Base-by-base conservation (phyloP, 2,113 vertebrate genomes). In the Sarotherodon lohbergeri region DNA sequence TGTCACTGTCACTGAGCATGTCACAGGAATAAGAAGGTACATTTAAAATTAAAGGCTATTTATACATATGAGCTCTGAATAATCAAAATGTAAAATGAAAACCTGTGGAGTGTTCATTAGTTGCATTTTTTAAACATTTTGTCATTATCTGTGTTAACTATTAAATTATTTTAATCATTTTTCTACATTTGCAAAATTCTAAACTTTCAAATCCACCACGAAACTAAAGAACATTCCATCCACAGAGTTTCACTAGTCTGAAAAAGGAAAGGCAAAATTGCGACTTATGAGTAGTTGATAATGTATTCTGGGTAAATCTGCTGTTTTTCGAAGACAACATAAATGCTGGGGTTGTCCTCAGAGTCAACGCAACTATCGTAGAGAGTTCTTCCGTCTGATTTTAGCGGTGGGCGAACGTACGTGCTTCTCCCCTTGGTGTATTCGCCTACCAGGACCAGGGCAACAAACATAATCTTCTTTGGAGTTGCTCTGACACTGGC, bases 291-390 rank as follows among this genome's bases (percentile, higher is more conserved):
- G 85, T 92, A 96, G 9, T 96, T 87, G 66, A 98, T 96, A 1
- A 97, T 2, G 41, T 57, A 96, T 54, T 94, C 95, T 3, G 93
- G 94, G 78, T 96, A 97, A 91, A 97, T 93, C 92, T 97, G 95
- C n/a, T 94, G 91, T 59, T 97, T 97, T 79, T 96, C 97, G 93
- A 97, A 97, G 83, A 97, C 79, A 1, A 97, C 95, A 84, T 96
- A 97, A 80, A 97, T 94, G 56, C 95, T 90, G n/a, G 95, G 95
- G 68, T 93, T n/a, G 4, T 0, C 61, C 79, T 19, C 10, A 0
- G 19, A 9, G 81, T 96, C 86, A 34, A 96, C 96, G 8, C 93
- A 97, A 63, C 94, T 97, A 56, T 97, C 95, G 5, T 95, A 97
- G 56, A 94, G 81, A 11, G 68, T 63, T 7, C 11, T 93, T 76